Percentiles rank a stretch among this genome's conserved stretches.
Conservation (phyloP, 2,888 invertebrate genomes). For the Hetaerina titia region DNA sequence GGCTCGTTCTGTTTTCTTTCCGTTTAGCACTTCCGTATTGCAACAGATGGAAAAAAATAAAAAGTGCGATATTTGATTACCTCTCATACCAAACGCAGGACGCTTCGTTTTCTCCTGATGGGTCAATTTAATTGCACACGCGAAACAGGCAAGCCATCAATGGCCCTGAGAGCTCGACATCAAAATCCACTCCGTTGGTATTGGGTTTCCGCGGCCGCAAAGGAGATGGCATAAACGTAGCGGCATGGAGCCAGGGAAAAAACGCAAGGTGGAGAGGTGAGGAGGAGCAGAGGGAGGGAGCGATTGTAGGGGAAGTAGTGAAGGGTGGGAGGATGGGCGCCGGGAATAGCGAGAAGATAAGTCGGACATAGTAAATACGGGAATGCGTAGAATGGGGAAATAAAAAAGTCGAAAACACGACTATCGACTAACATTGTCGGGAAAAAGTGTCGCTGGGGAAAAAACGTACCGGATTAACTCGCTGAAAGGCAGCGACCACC, state of each 20-base stretch:
- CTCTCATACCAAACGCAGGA: background rate
- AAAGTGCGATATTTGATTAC: background rate
- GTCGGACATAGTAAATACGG: too few species aligned
- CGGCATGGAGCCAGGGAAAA: background rate
- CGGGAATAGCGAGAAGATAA: background rate
- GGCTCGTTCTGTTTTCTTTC: background rate
- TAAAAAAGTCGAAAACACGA: background rate
- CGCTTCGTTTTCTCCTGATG: background rate
- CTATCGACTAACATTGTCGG: background rate
- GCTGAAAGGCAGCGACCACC: background rate
- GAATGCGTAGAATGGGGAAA: too few species aligned
- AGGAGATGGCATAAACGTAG: background rate
- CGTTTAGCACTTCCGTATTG: background rate
- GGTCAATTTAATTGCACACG: background rate
- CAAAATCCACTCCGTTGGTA: background rate
- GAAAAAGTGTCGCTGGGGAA: background rate
- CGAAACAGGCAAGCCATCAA: background rate
- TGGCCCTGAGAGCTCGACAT: background rate
- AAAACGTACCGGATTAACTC: background rate
- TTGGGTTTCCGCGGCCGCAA: background rate
- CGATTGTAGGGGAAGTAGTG: background rate
- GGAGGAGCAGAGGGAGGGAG: background rate
- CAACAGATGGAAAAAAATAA: background rate
- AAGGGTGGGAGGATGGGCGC: too few species aligned
- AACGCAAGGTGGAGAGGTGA: background rate